Evolutionary conservation across 2,888 invertebrate species (phyloP).

Genomic region (Lasioglossum vierecki): DNA sequence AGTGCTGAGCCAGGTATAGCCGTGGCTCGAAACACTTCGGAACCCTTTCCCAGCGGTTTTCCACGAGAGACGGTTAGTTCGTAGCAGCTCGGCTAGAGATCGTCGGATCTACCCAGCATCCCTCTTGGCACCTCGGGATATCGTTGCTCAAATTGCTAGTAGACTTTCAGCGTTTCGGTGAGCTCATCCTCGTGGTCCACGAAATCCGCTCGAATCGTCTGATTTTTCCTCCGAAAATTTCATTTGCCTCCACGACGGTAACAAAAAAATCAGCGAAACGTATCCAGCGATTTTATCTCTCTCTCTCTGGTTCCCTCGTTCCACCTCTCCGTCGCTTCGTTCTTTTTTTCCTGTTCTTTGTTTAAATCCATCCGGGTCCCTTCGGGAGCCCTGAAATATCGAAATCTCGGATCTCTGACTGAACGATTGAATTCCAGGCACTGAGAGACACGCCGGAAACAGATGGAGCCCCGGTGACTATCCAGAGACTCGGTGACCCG

Average conservation of each 20-base stretch:
- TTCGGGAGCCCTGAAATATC: slow-evolving; percentile 7
- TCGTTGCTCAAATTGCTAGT: not conserved
- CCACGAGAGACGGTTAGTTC: slow-evolving; percentile 25
- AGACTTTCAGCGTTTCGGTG: not conserved
- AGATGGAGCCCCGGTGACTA: not conserved
- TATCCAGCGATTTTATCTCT: not conserved
- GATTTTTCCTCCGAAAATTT: not conserved
- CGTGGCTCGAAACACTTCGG: not conserved
- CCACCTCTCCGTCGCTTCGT: not conserved
- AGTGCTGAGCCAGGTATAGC: not conserved
- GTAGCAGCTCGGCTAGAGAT: slow-evolving; percentile 44
- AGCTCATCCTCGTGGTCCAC: not conserved
- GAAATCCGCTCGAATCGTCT: not conserved
- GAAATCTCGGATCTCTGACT: slow-evolving; percentile 2
- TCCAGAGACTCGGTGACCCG: slow-evolving; percentile 24
- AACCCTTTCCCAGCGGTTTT: slow-evolving; percentile 26
- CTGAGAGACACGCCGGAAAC: not conserved
- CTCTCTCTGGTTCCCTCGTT: not conserved
- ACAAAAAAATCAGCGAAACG: not conserved
- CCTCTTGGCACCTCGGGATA: not conserved
- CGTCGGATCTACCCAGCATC: slow-evolving; percentile 52
- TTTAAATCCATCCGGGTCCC: not conserved
- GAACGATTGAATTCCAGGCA: not conserved
- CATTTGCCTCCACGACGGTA: not conserved
- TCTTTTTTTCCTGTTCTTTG: not conserved